Evolutionary conservation across 2,888 invertebrate species (phyloP), one percentile per base, ranked within the genome.

Genomic region (Papilio protenor): DNA sequence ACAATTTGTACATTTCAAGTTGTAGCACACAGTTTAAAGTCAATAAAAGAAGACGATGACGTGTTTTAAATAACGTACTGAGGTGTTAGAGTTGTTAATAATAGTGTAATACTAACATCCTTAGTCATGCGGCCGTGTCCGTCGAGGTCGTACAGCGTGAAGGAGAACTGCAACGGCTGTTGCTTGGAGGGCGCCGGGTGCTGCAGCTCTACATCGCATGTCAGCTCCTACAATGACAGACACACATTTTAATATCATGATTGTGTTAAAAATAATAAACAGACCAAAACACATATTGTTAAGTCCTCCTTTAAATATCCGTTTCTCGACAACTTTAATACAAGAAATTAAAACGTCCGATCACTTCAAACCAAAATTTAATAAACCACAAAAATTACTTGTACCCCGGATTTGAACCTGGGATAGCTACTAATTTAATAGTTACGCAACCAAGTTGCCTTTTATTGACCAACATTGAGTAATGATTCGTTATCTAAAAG

Each of bases 101-200:
- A 40, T 8, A 40, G 61, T 83, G 23, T 49, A 77, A 69, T 79
- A 95, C 96, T 95, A 94, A 97, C 97, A 95, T 98, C 98, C 95
- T 98, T 98, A 87, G 98, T 98, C 94, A 98, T 97, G 93, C 98
- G 97, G 78, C 98, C 98, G 89, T 98, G 98, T 64, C 98, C 98
- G 88, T 98, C 98, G 85, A 98, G 96, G 92, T 98, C 98, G 88
- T 98, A 98, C 79, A 98, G 95, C 52, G 98, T 98, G 90, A 98
- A 98, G 47, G 98, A 98, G 94, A 97, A 97, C 87, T 96, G 96
- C 80, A 96, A 89, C 59, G 96, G 96, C 84, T 96, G 95, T 83
- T 96, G 95, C 84, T 96, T 96, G 71, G 96, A 96, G 52, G 95
- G 95, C 82, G 97, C 97, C 84, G 97, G 97, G 85, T 98, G 97